phyloP scores from a whole-genome alignment of 2,888 invertebrate genomes.

The Dryomyza anilis region DNA sequence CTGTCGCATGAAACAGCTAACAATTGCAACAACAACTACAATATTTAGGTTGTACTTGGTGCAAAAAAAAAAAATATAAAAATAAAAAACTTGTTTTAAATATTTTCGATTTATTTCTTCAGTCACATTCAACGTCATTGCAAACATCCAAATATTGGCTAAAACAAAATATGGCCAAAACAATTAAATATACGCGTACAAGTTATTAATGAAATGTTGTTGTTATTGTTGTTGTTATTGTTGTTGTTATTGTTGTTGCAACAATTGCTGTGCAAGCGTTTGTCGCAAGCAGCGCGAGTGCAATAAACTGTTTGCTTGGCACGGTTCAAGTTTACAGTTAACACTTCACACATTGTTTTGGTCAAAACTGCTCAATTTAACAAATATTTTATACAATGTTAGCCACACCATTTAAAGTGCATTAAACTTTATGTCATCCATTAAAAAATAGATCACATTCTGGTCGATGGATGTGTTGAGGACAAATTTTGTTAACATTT shows the following conservation, averaged over 20 bases:
- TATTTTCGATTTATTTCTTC: not conserved
- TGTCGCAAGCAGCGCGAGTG: not conserved
- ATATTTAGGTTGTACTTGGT: too few relatives aligned
- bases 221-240: constrained; percentile 4
- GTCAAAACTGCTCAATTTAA: too few relatives aligned
- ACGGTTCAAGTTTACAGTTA: too few relatives aligned
- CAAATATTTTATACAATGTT: too few relatives aligned
- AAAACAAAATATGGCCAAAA: not conserved
- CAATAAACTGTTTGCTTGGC: not conserved
- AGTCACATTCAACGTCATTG: not conserved
- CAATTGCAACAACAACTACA: constrained; percentile 6
- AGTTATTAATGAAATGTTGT: constrained; percentile 10
- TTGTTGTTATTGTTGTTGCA: not conserved
- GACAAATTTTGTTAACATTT: constrained; percentile 1
- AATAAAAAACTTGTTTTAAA: constrained; percentile 7
- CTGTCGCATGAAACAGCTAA: constrained; percentile 1
- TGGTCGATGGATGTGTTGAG: not conserved
- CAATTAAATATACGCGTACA: not conserved
- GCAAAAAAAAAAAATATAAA: not conserved
- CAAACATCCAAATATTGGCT: not conserved
- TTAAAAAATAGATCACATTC: not conserved
- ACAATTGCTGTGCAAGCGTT: not conserved
- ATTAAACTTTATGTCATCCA: constrained; percentile 23
- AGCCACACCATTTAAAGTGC: constrained; percentile 11
- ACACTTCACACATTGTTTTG: too few relatives aligned